These are phyloP conservation scores for Drosophila neonasuta DNA, from an alignment of 2,888 invertebrate species.

Conservation along the genomic window DNA sequence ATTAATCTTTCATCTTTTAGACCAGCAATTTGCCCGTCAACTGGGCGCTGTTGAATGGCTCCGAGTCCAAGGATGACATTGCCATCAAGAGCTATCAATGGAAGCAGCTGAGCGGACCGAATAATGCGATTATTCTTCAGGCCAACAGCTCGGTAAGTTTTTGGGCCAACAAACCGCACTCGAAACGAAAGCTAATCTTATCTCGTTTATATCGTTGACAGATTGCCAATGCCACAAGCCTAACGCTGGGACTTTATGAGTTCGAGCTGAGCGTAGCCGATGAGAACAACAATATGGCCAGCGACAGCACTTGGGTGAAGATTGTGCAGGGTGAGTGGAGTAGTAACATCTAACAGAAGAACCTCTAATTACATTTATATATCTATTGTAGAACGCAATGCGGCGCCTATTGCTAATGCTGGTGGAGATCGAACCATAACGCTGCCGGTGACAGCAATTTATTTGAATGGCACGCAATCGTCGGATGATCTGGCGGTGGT, in stretches of 20 bases:
- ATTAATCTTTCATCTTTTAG: slow-evolving; percentile 79
- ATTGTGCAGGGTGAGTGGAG: slow-evolving; percentile 89
- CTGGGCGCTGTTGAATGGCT: slow-evolving; percentile 90
- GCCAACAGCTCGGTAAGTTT: slow-evolving; percentile 84
- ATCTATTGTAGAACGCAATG: slow-evolving; percentile 89
- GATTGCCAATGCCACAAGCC: slow-evolving; percentile 89
- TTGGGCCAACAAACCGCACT: rapidly evolving
- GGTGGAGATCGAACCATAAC: slow-evolving; percentile 92
- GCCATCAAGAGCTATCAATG: slow-evolving; percentile 91
- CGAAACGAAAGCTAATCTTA: slow-evolving; percentile 14
- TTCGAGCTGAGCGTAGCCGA: slow-evolving; percentile 92
- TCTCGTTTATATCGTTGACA: slow-evolving; percentile 34
- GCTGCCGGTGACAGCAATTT: slow-evolving; percentile 89
- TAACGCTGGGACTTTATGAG: slow-evolving; percentile 92
- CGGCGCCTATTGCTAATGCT: slow-evolving; percentile 93
- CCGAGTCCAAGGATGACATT: slow-evolving; percentile 91
- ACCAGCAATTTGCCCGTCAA: slow-evolving; percentile 93
- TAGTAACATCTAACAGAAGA: background rate
- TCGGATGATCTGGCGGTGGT: slow-evolving; percentile 93
- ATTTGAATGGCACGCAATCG: slow-evolving; percentile 92
- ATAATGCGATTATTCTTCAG: slow-evolving; percentile 84
- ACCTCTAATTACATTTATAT: background rate
- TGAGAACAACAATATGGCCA: slow-evolving; percentile 91
- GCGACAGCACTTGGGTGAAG: slow-evolving; percentile 87
- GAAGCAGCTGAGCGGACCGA: slow-evolving; percentile 89